phyloP scores from a whole-genome alignment of 2,888 invertebrate species.

The Patella ulyssiponensis region DNA sequence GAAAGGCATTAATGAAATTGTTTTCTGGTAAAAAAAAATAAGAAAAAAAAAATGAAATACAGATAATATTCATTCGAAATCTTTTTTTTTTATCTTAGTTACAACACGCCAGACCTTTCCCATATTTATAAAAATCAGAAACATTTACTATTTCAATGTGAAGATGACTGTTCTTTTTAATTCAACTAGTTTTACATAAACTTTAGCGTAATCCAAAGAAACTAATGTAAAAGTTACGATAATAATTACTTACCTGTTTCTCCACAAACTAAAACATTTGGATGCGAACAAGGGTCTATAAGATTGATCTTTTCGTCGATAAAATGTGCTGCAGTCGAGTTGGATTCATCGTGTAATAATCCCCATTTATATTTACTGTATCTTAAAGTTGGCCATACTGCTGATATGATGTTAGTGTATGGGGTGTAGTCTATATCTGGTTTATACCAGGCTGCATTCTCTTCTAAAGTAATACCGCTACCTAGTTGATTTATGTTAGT shows the following conservation, averaged over 20 bases:
- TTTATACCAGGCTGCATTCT: constrained; percentile 24
- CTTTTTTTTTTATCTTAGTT: no score
- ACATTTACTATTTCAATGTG: no score
- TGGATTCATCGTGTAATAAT: constrained; percentile 18
- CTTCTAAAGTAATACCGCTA: background rate
- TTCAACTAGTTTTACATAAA: no score
- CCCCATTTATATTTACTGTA: constrained; percentile 34
- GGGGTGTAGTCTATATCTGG: constrained; percentile 39
- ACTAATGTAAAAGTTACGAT: no score
- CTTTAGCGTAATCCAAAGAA: no score
- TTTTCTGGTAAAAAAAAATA: background rate
- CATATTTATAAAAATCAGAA: no score
- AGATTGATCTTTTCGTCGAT: constrained; percentile 11
- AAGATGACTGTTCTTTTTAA: no score
- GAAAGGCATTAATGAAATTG: background rate
- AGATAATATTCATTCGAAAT: no score
- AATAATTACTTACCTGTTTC: constrained; percentile 24
- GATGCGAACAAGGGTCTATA: constrained; percentile 36
- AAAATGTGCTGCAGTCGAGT: background rate
- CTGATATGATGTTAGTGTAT: constrained; percentile 35
- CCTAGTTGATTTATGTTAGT: constrained; percentile 2
- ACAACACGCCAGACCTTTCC: no score
- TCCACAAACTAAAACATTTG: constrained; percentile 35
- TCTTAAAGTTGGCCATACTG: constrained; percentile 38
- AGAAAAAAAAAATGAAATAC: background rate